Base-by-base conservation (phyloP, 35 echinoderm and acorn worm genomes). In the Acanthaster planci region DNA sequence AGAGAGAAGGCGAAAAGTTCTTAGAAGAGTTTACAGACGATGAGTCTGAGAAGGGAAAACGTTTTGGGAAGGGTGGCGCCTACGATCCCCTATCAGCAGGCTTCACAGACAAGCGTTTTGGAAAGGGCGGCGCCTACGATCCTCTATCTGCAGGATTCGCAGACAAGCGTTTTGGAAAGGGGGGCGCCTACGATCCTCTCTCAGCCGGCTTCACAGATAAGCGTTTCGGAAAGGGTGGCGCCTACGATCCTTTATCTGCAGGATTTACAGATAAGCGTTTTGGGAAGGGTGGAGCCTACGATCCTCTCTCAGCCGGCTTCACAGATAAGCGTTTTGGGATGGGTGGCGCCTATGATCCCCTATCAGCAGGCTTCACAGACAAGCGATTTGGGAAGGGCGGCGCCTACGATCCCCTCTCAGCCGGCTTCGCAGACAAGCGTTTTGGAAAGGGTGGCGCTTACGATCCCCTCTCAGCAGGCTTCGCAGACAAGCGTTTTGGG, bases 141-240 rank as follows among this genome's bases (percentile, higher is more conserved):
- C 60, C 60, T n/a, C 60, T 67, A 22, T 67, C 60, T n/a, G 60
- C 60, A 29, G 60, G 60, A 0, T 67, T 67, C 60, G 27, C 60
- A 26, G 60, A 67, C 60, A 67, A 67, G 60, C 15, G 60, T 17
- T 67, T 67, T 32, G 60, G 60, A 0, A 4, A 32, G 0, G 7
- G 5, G 1, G 60, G 60, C 1, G 60, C 60, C 17, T 67, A 29
- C 60, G 60, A 67, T 32, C 60, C 60, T 0, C 60, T 67, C 15
- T 67, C 60, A 67, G 60, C 60, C 9, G 60, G 60, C 60, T 67
- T 67, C 60, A 67, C 60, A 26, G 60, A 67, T 22, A 67, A 67
- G 60, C 60, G 60, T 0, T 67, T 67, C 1, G 60, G 60, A 0
- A 22, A 23, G 2, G 1, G 7, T 8, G 60, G 60, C 1, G 60